A percentile compares a stretch with the other conserved stretches of the same genome.
These are phyloP conservation scores for Exephanes ischioxanthus DNA, from an alignment of 2,888 invertebrate species.

Conservation along the genomic window DNA sequence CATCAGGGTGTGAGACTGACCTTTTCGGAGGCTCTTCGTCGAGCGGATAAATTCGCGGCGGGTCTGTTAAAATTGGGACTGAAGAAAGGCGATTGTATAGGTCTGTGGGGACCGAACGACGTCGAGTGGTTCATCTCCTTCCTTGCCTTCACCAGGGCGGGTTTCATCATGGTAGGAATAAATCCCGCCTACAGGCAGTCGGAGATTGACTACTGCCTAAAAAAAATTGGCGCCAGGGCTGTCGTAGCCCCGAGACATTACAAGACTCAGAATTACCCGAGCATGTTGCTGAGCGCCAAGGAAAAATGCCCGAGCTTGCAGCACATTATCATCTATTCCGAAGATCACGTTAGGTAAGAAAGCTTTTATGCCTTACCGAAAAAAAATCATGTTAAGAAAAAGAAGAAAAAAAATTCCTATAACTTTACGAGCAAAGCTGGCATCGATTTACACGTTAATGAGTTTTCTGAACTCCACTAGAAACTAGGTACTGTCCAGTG, in stretches of 20 bases:
- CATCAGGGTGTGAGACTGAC: slow-evolving; percentile 86
- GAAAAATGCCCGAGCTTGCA: slow-evolving; percentile 87
- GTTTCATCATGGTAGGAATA: slow-evolving; percentile 90
- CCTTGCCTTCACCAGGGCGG: slow-evolving; percentile 90
- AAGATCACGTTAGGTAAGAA: slow-evolving; percentile 77
- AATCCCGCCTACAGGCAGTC: slow-evolving; percentile 91
- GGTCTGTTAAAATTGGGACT: slow-evolving; percentile 90
- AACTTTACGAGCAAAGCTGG: no score
- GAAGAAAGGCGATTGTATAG: slow-evolving; percentile 90
- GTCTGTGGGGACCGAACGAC: slow-evolving; percentile 92
- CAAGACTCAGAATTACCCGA: slow-evolving; percentile 89
- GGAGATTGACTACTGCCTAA: slow-evolving; percentile 91
- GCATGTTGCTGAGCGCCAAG: slow-evolving; percentile 85
- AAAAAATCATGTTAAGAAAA: no score
- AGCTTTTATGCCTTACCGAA: slow-evolving; percentile 2
- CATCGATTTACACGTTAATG: no score
- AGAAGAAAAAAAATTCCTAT: no score
- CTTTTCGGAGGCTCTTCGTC: slow-evolving; percentile 85
- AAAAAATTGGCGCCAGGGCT: slow-evolving; percentile 90
- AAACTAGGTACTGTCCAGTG: no score
- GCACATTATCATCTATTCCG: slow-evolving; percentile 77
- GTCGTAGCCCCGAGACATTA: slow-evolving; percentile 88
- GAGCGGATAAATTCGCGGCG: slow-evolving; percentile 91
- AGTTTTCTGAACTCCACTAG: no score
- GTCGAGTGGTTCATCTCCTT: slow-evolving; percentile 91